phyloP scores from a whole-genome alignment of 2,888 invertebrate genomes.

The Diadromus collaris region DNA sequence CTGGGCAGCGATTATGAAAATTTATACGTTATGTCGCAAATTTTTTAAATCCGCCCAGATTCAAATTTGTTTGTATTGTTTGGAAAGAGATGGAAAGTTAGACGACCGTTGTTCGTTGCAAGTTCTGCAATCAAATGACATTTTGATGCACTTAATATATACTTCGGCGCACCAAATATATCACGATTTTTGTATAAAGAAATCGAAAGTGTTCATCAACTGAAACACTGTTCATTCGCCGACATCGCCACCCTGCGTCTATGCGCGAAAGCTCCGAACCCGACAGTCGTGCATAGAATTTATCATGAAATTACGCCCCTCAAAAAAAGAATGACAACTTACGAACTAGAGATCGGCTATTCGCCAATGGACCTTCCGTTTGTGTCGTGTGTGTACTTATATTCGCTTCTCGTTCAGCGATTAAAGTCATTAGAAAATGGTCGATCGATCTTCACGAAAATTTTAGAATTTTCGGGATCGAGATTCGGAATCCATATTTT shows the following conservation, averaged over 20 bases:
- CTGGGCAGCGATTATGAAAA: not conserved
- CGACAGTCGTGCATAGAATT: conserved; percentile 26
- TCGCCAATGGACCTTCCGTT: conserved; percentile 24
- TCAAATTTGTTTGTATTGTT: not conserved
- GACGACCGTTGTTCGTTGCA: too few species aligned
- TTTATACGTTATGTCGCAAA: not conserved
- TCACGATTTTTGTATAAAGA: not conserved
- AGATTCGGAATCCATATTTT: not conserved
- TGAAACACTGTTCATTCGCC: conserved; percentile 1
- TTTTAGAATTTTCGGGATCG: not conserved
- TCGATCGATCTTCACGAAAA: conserved; percentile 15
- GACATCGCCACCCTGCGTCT: conserved; percentile 4
- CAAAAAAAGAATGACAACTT: conserved; percentile 33
- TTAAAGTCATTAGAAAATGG: conserved; percentile 34
- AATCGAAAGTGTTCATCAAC: not conserved
- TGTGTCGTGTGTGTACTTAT: conserved; percentile 22
- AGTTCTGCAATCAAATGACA: too few species aligned
- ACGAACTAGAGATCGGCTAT: conserved; percentile 20
- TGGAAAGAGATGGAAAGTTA: too few species aligned
- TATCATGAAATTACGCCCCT: conserved; percentile 14
- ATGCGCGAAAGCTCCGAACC: conserved; percentile 37
- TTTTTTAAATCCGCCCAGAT: not conserved
- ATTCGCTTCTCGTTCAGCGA: conserved; percentile 24
- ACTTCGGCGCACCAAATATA: not conserved
- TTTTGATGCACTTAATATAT: not conserved